phyloP scores from a whole-genome alignment of 1,140 invertebrate species.

The Antheraea mylitta region DNA sequence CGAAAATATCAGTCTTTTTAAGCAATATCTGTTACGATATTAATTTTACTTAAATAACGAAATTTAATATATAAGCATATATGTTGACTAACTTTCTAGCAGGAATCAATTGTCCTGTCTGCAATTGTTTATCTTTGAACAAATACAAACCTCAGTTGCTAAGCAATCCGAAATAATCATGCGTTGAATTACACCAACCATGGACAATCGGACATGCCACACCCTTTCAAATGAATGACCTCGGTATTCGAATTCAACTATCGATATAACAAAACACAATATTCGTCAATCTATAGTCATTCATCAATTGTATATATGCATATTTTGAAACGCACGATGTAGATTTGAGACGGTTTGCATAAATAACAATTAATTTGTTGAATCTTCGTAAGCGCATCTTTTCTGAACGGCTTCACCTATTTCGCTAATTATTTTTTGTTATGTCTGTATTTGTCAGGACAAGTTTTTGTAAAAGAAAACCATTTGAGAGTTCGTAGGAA shows the following conservation, averaged over 20 bases:
- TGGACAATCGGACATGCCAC: conserved; percentile 20
- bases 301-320: neutral
- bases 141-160: neutral
- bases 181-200: conserved; percentile 17
- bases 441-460: no score
- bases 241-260: conserved; percentile 15
- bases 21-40: no score
- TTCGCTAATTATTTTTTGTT: no score
- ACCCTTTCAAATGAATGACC: conserved; percentile 41
- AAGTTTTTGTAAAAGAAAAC: no score
- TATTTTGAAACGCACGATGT: neutral
- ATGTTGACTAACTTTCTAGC: no score
- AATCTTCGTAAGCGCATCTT: no score
- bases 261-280: conserved; percentile 6
- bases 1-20: no score
- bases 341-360: no score
- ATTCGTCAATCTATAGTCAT: neutral
- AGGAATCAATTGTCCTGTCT: neutral
- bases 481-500: no score
- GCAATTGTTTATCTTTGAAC: neutral
- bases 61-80: neutral
- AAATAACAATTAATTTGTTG: no score
- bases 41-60: no score
- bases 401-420: no score
- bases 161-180: neutral